Percentiles rank a stretch among this genome's conserved stretches.
Evolutionary conservation across 2,797 vertebrate genomes (phyloP).

Genomic region (Trachurus trachurus): DNA sequence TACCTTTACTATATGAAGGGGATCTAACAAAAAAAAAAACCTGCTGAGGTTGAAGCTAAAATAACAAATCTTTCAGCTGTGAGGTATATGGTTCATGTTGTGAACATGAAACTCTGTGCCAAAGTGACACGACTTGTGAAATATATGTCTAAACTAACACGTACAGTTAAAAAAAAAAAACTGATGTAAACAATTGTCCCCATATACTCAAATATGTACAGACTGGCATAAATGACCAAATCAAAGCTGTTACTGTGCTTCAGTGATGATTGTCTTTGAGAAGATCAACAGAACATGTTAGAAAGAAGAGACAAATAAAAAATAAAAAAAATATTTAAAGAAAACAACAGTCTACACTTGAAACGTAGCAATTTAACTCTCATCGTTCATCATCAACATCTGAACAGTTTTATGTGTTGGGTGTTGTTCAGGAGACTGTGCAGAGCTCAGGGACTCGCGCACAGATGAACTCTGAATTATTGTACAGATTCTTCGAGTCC

Average conservation of each 20-base stretch:
- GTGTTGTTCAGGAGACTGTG: constrained; percentile 54
- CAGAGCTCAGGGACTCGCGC: constrained; percentile 65
- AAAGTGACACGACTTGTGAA: constrained; percentile 69
- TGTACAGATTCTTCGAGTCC: constrained; percentile 67
- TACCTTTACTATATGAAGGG: constrained; percentile 59
- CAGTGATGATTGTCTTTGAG: constrained; percentile 31
- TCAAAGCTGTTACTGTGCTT: constrained; percentile 50
- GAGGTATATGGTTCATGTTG: constrained; percentile 65
- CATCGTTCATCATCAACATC: constrained; percentile 38
- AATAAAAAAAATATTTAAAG: no score
- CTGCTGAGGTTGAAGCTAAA: constrained; percentile 34
- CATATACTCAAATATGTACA: constrained; percentile 45
- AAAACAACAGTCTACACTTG: constrained; percentile 18
- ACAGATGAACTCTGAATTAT: constrained; percentile 57
- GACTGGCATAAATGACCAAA: constrained; percentile 68
- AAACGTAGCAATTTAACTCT: constrained; percentile 46
- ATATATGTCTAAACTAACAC: constrained; percentile 43
- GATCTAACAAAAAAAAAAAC: constrained; percentile 28
- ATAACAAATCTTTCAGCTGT: constrained; percentile 28
- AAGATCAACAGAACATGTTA: constrained; percentile 38
- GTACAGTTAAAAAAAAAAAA: constrained; percentile 40
- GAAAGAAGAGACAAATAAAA: constrained; percentile 4
- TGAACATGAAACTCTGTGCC: constrained; percentile 76
- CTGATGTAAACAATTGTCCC: constrained; percentile 20
- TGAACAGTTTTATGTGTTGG: constrained; percentile 26